phyloP scores from a whole-genome alignment of 2,113 vertebrate species.

The Herpailurus yagouaroundi region DNA sequence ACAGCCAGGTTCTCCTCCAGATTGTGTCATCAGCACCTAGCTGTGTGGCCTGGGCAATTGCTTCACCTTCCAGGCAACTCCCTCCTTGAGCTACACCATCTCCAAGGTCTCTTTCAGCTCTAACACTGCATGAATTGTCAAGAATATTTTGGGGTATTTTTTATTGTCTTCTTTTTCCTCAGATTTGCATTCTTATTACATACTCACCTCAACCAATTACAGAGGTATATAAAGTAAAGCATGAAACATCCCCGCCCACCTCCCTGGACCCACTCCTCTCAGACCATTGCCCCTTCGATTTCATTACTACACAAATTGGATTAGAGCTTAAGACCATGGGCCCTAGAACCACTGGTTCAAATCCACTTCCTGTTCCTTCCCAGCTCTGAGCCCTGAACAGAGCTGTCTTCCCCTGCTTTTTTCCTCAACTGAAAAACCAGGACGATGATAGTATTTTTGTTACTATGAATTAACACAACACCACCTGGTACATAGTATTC shows the following conservation, averaged over 20 bases:
- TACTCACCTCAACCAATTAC: not conserved
- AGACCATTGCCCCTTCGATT: not conserved
- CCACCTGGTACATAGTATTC: not conserved
- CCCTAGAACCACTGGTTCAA: not conserved
- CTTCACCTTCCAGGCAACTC: not conserved
- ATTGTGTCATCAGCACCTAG: not conserved
- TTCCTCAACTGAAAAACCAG: constrained; percentile 10
- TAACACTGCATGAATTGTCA: not conserved
- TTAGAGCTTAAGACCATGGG: not conserved
- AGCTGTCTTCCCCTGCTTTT: not conserved
- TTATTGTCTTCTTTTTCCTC: not conserved
- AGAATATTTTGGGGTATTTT: not conserved
- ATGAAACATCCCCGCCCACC: not conserved
- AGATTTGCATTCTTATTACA: not conserved
- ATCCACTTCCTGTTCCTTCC: not conserved
- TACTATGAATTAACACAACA: not conserved
- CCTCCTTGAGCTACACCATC: not conserved
- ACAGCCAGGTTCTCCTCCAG: not conserved
- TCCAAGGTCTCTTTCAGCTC: not conserved
- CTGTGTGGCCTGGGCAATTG: not conserved
- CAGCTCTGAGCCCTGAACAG: not conserved
- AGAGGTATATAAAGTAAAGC: not conserved
- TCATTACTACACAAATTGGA: not conserved
- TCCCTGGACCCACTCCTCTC: not conserved
- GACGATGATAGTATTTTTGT: not conserved